Percentiles rank a stretch among this genome's conserved stretches.
These are phyloP conservation scores for Periplaneta americana DNA, from an alignment of 1,140 invertebrate genomes.

Conservation along the genomic window DNA sequence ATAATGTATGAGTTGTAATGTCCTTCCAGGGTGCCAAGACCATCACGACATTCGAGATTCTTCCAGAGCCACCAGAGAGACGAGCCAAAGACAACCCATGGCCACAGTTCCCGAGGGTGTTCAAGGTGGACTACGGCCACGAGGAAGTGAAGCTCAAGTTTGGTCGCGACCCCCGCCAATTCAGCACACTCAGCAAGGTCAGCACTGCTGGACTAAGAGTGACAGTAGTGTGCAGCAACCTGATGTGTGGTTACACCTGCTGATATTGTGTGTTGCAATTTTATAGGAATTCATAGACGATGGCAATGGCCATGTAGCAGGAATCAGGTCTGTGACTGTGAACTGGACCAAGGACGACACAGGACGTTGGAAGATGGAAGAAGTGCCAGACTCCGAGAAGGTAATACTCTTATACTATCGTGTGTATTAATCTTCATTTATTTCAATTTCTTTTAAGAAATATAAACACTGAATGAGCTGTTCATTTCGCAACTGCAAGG, in stretches of 20 bases:
- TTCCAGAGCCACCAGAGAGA: conserved; percentile 80
- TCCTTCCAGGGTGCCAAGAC: conserved; percentile 83
- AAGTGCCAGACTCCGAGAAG: conserved; percentile 76
- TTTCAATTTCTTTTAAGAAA: too few species aligned
- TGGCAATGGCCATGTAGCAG: conserved; percentile 82
- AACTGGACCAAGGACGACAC: conserved; percentile 91
- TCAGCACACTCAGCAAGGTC: conserved; percentile 86
- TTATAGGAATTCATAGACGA: conserved; percentile 85
- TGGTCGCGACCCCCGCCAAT: conserved; percentile 90
- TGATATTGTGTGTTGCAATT: neutral
- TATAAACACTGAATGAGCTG: too few species aligned
- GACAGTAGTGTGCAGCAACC: neutral
- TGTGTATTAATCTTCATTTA: too few species aligned
- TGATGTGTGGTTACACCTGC: neutral
- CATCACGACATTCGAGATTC: conserved; percentile 95
- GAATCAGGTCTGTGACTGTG: conserved; percentile 84
- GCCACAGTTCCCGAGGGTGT: conserved; percentile 96
- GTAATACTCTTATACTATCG: conserved; percentile 30
- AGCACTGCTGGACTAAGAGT: too few species aligned
- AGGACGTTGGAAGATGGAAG: conserved; percentile 92
- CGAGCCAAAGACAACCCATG: conserved; percentile 89
- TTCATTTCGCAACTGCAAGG: too few species aligned
- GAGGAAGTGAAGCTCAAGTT: conserved; percentile 91
- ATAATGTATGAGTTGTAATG: conserved; percentile 11
- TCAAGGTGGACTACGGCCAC: conserved; percentile 97